Evolutionary conservation across 2,888 invertebrate genomes (phyloP).

Genomic region (Spodoptera exigua): DNA sequence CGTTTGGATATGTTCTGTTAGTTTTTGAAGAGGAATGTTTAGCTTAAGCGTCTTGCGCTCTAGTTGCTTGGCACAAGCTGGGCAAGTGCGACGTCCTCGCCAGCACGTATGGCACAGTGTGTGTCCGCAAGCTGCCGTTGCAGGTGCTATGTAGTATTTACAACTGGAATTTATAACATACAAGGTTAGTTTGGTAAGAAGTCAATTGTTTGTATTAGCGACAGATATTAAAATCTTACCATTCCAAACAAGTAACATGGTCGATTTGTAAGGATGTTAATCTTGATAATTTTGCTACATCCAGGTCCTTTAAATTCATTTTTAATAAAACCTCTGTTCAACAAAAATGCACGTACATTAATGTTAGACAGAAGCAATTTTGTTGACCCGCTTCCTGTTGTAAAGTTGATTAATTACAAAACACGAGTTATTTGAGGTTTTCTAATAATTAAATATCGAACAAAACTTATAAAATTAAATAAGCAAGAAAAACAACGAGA

Average conservation of each 20-base stretch:
- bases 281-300: slow-evolving; percentile 67
- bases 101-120: slow-evolving; percentile 80
- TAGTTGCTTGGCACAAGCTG: slow-evolving; percentile 68
- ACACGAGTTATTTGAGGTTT: too few relatives aligned
- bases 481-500: too few relatives aligned
- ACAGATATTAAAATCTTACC: slow-evolving; percentile 66
- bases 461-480: too few relatives aligned
- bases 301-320: slow-evolving; percentile 67
- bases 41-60: slow-evolving; percentile 68
- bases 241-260: slow-evolving; percentile 78
- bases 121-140: slow-evolving; percentile 79
- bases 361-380: too few relatives aligned
- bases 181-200: background rate
- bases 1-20: slow-evolving; percentile 69
- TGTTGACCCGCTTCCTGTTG: too few relatives aligned
- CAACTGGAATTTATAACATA: slow-evolving; percentile 68
- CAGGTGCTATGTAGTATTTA: slow-evolving; percentile 76
- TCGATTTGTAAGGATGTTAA: slow-evolving; percentile 69
- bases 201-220: background rate
- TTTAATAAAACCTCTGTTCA: too few relatives aligned
- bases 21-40: slow-evolving; percentile 70
- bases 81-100: slow-evolving; percentile 71
- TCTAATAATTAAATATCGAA: too few relatives aligned
- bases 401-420: too few relatives aligned
- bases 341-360: slow-evolving; percentile 8